Percentiles rank a stretch among this genome's conserved stretches.
These are phyloP conservation scores for Notothenia coriiceps DNA, from an alignment of 2,113 vertebrate species.

Conservation along the genomic window DNA sequence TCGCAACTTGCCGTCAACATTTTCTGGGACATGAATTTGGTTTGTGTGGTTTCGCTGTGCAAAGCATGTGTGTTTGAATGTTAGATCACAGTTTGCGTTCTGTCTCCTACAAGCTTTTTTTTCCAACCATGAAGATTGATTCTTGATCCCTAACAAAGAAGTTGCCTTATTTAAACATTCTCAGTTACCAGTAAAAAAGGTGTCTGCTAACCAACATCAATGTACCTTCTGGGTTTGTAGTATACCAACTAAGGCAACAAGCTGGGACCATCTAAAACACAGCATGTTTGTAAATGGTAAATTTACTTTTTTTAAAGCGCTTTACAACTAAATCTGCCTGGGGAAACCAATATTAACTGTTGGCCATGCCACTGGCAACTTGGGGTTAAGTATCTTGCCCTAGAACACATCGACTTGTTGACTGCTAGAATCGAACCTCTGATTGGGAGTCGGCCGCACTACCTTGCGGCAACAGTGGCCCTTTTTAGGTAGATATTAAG, in stretches of 20 bases:
- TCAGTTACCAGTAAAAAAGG: neutral
- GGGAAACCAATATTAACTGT: no score
- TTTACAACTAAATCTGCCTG: no score
- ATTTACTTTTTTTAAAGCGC: no score
- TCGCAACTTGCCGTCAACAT: neutral
- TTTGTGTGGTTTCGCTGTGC: neutral
- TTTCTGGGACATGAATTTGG: no score
- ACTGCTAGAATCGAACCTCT: no score
- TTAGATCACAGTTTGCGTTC: neutral
- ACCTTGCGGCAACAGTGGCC: no score
- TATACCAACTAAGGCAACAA: neutral
- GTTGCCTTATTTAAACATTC: neutral
- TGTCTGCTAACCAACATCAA: neutral
- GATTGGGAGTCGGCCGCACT: no score
- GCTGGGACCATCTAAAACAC: neutral
- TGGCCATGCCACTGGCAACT: no score
- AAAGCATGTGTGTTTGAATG: neutral
- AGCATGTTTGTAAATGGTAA: neutral
- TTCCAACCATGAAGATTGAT: neutral
- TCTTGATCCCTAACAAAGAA: neutral
- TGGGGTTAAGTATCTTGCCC: no score
- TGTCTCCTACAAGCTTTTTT: neutral
- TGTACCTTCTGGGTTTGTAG: neutral
- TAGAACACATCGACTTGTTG: no score
- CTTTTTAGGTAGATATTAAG: no score